Evolutionary conservation across 2,797 vertebrate genomes (phyloP).

Genomic region (Girardinus metallicus): DNA sequence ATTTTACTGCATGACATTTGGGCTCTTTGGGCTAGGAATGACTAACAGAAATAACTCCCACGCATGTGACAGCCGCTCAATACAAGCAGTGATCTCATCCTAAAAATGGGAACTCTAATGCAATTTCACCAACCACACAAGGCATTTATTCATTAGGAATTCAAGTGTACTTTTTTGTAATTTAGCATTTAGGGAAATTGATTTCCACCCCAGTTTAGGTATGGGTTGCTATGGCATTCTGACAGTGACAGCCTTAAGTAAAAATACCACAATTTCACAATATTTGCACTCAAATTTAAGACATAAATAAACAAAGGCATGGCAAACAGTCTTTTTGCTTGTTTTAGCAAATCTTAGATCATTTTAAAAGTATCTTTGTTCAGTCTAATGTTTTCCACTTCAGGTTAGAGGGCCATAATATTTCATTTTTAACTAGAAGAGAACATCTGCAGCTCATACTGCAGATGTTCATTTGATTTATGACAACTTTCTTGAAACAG

Average conservation of each 20-base stretch:
- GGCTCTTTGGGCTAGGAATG: not conserved
- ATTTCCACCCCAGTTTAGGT: not conserved
- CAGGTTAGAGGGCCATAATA: not conserved
- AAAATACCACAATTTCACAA: not conserved
- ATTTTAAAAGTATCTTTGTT: not conserved
- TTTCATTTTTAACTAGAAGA: not conserved
- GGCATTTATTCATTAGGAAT: not conserved
- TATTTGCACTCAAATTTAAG: not conserved
- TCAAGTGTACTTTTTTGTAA: not conserved
- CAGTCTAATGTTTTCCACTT: not conserved
- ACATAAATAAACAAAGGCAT: not conserved
- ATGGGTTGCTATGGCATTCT: not conserved
- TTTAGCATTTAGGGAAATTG: not conserved
- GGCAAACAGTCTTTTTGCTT: not conserved
- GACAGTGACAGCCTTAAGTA: not conserved
- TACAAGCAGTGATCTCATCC: slow-evolving; percentile 29
- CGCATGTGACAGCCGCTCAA: slow-evolving; percentile 20
- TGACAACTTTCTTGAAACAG: not conserved
- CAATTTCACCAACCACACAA: not conserved
- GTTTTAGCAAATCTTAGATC: not conserved
- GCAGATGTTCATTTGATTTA: not conserved
- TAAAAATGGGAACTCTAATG: slow-evolving; percentile 44
- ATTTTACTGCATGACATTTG: not conserved
- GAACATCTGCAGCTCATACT: not conserved
- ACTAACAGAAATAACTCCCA: slow-evolving; percentile 22